Evolutionary conservation across 2,797 vertebrate species (phyloP).

Genomic region (Toxotes lorentzi): DNA sequence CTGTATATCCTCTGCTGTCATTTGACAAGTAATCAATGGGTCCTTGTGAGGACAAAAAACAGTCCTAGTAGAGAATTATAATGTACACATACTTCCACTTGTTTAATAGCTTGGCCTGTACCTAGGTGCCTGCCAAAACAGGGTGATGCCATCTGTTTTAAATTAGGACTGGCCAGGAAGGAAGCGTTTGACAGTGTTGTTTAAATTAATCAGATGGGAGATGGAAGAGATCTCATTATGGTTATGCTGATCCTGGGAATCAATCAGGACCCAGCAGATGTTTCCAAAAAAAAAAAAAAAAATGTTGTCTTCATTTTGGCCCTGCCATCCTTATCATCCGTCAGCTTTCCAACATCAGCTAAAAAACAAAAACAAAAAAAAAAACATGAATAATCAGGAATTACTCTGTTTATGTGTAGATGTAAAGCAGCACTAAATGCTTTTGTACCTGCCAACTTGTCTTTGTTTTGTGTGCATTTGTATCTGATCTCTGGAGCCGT

Average conservation of each 20-base stretch:
- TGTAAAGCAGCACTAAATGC: neutral
- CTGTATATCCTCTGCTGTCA: slow-evolving; percentile 56
- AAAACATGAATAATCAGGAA: slow-evolving; percentile 40
- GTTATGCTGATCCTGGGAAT: slow-evolving; percentile 64
- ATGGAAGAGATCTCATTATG: slow-evolving; percentile 62
- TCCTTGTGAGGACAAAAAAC: slow-evolving; percentile 67
- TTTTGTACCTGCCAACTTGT: neutral
- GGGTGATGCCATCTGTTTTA: slow-evolving; percentile 73
- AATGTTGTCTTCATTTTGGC: slow-evolving; percentile 54
- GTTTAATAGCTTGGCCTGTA: slow-evolving; percentile 70
- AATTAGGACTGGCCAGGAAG: slow-evolving; percentile 69
- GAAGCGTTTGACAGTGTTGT: slow-evolving; percentile 68
- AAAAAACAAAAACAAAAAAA: slow-evolving; percentile 50
- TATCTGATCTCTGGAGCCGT: neutral
- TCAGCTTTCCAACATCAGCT: slow-evolving; percentile 44
- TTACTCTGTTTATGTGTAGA: slow-evolving; percentile 35
- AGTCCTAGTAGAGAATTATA: slow-evolving; percentile 67
- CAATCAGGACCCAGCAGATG: slow-evolving; percentile 64
- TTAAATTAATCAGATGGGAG: slow-evolving; percentile 76
- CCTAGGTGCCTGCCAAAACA: slow-evolving; percentile 67
- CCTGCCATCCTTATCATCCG: slow-evolving; percentile 35
- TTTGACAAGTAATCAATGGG: slow-evolving; percentile 74
- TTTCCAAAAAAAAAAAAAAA: slow-evolving; percentile 29
- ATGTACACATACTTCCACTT: slow-evolving; percentile 65
- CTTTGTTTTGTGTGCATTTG: neutral